Percentiles rank a stretch among this genome's conserved stretches.
Evolutionary conservation across 1,140 invertebrate species (phyloP).

Genomic region (Drosophila takahashii): DNA sequence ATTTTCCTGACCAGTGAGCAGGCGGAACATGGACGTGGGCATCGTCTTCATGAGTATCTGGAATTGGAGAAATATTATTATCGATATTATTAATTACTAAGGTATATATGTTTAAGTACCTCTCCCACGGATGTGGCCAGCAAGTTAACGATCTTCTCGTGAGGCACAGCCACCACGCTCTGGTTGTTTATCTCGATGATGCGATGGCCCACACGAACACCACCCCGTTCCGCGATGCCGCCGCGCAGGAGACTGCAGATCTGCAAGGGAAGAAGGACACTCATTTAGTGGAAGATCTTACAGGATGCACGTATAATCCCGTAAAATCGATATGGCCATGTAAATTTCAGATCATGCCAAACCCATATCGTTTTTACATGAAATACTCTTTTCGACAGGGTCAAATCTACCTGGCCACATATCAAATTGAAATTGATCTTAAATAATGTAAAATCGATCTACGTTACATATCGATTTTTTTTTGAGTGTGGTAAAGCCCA

Average conservation of each 20-base stretch:
- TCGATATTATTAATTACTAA: not conserved
- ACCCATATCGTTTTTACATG: too few species aligned
- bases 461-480: too few species aligned
- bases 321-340: too few species aligned
- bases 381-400: too few species aligned
- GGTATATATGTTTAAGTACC: constrained; percentile 87
- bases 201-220: constrained; percentile 98
- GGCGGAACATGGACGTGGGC: constrained; percentile 99
- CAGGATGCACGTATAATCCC: too few species aligned
- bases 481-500: too few species aligned
- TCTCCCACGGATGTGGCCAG: constrained; percentile 99
- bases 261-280: constrained; percentile 85
- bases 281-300: not conserved
- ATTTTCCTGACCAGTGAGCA: constrained; percentile 99
- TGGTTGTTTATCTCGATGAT: constrained; percentile 99
- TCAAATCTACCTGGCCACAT: too few species aligned
- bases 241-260: constrained; percentile 99
- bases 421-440: too few species aligned
- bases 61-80: constrained; percentile 75
- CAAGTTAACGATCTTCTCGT: constrained; percentile 99
- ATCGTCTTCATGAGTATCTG: constrained; percentile 99
- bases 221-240: constrained; percentile 99
- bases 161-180: constrained; percentile 99
- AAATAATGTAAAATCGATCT: too few species aligned
- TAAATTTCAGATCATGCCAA: too few species aligned